Evolutionary conservation across 2,797 vertebrate species (phyloP), one percentile per base, ranked within the genome.

Genomic region (Anguilla megastoma): DNA sequence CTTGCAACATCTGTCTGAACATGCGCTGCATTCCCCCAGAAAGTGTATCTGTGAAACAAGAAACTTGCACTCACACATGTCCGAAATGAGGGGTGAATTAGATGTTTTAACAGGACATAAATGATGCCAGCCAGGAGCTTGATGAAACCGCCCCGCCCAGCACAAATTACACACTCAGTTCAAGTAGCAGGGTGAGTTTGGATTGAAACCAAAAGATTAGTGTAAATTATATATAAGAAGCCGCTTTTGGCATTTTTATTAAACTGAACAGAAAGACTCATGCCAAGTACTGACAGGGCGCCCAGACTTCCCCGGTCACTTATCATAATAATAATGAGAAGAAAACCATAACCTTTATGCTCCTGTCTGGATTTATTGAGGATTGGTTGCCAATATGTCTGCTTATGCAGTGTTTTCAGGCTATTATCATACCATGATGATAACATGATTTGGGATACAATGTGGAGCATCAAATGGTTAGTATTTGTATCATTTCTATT

Each of bases 11-110:
- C 41, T 50, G 79, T 82, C 18, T 0, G 79, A 82, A 45, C 79
- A 82, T 80, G 76, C 18, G n/a, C 6, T 48, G 41, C 76, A 45
- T 50, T 82, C 16, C 45, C 79, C 45, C 45, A n/a, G 45, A 50
- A n/a, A 82, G 45, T 10, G 21, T n/a, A 82, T 82, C 41, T 82
- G 79, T 82, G 76, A 80, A 80, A 82, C 24, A n/a, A 9, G 45
- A 82, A 48, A 50, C 79, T n/a, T 82, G 18, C 74, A 45, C 2
- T 50, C 79, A 24, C 27, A 45, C 10, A 30, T 9, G 18, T 50
- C 21, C 21, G 18, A n/a, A 45, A 2, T 50, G 10, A 50, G 45
- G 21, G 45, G 45, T 3, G 6, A 24, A 82, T 48, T n/a, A 16
- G 18, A 50, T n/a, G 1, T 50, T 3, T 82, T 48, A 6, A n/a